Conservation (phyloP, 2,797 vertebrate genomes). For the Buceros bicornis region DNA sequence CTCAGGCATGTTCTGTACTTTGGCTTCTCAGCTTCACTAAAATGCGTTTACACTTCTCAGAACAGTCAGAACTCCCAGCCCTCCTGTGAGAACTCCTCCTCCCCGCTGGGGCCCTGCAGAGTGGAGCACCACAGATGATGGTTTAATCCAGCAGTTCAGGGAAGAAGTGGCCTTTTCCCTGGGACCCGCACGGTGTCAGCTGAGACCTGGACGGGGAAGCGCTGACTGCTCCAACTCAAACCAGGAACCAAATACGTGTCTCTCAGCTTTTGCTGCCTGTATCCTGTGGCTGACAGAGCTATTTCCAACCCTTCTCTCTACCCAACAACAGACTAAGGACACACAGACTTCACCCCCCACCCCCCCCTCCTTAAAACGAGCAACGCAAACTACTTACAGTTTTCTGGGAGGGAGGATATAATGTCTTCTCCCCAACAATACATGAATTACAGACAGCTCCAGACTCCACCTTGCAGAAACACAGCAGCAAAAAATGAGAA, state of each 20-base stretch:
- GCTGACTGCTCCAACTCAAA: background rate
- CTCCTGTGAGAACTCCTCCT: background rate
- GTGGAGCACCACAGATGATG: rapidly evolving
- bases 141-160: background rate
- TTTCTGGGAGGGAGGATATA: slow-evolving; percentile 30
- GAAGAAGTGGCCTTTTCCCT: background rate
- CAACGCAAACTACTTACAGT: slow-evolving; percentile 43
- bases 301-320: background rate
- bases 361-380: background rate
- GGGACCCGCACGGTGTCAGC: rapidly evolving
- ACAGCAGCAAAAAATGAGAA: background rate
- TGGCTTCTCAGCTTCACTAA: background rate
- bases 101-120: background rate
- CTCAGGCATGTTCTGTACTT: rapidly evolving
- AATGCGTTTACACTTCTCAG: rapidly evolving
- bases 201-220: background rate
- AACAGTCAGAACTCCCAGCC: background rate
- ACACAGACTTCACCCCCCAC: rapidly evolving
- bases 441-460: slow-evolving; percentile 45
- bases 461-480: slow-evolving; percentile 56
- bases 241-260: background rate
- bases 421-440: slow-evolving; percentile 48
- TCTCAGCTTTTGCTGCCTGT: background rate
- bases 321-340: background rate
- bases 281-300: background rate